Base-by-base conservation (phyloP, 2,797 vertebrate species). In the Sebastes melanostomus region DNA sequence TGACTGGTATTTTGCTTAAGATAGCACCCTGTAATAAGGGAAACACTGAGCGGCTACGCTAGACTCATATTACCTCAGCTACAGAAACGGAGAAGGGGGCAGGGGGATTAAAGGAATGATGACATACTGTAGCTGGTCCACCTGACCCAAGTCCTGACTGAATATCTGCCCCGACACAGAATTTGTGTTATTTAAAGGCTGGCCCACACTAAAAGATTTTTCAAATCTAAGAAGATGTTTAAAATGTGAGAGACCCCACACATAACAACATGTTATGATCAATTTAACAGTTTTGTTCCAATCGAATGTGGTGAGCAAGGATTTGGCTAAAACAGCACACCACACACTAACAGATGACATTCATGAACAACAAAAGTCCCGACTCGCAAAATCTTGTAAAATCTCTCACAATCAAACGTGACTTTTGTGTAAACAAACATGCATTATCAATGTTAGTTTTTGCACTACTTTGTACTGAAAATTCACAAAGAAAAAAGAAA, bases 31-130 rank as follows among this genome's bases (percentile, higher is more conserved):
- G 61, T 80, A 85, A 84, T 74, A 73, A 68, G 61, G 86, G 79
- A 77, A 88, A 86, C 72, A 88, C 62, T 69, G 60, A 60, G 38
- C 1, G 5, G 60, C 72, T 74, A 75, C 76, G 85, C 74, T 74
- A 24, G 74, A 69, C 54, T 88, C 80, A 65, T 59, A 66, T 91
- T 87, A 88, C 90, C 78, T 83, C 66, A 82, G 69, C 25, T 63
- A 76, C 67, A 76, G 66, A 85, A 74, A 78, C 63, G 72, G 78
- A 75, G 66, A 72, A 6, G 29, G 32, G 29, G 4, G 38, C 12
- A 4, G 24, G 29, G 55, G 54, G 27, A 27, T 58, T 56, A 29
- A 78, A 77, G 54, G 20, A 66, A 55, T 13, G 79, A 86, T 72
- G 76, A 74, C 72, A 72, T 72, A 38, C 36, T 38, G 36, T 46